Conservation (phyloP, 2,113 vertebrate species). For the Emberiza fucata region DNA sequence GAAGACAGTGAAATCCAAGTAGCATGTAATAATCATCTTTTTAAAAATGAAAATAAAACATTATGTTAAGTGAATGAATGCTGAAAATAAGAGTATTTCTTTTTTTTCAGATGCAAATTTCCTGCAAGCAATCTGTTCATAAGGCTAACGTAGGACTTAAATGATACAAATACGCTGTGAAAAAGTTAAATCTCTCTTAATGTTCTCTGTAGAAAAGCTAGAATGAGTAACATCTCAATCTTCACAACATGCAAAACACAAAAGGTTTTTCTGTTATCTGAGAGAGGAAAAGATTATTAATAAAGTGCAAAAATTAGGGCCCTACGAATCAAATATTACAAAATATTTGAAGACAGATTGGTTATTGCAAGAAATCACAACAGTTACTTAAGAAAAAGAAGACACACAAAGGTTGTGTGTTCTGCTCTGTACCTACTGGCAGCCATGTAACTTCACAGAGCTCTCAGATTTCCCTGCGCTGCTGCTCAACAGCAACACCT, state of each 20-base stretch:
- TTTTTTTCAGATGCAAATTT: neutral
- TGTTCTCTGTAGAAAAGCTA: neutral
- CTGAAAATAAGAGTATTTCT: neutral
- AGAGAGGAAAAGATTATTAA: neutral
- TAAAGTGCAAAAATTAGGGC: neutral
- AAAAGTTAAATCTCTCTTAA: neutral
- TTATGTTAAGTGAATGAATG: neutral
- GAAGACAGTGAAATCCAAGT: neutral
- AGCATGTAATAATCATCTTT: neutral
- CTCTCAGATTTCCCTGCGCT: neutral
- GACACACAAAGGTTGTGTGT: neutral
- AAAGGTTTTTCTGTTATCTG: neutral
- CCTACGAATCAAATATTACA: neutral
- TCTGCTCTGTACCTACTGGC: neutral
- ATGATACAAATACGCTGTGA: neutral
- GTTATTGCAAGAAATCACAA: neutral
- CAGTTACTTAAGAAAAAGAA: accelerated
- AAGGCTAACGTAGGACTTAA: neutral
- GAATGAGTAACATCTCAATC: neutral
- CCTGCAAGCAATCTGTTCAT: neutral
- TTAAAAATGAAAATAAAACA: neutral
- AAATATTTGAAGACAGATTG: neutral
- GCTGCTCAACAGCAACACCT: neutral
- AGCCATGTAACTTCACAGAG: neutral
- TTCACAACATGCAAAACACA: neutral